These are phyloP conservation scores for Microcaecilia unicolor DNA, from an alignment of 2,797 vertebrate species.

Conservation along the genomic window DNA sequence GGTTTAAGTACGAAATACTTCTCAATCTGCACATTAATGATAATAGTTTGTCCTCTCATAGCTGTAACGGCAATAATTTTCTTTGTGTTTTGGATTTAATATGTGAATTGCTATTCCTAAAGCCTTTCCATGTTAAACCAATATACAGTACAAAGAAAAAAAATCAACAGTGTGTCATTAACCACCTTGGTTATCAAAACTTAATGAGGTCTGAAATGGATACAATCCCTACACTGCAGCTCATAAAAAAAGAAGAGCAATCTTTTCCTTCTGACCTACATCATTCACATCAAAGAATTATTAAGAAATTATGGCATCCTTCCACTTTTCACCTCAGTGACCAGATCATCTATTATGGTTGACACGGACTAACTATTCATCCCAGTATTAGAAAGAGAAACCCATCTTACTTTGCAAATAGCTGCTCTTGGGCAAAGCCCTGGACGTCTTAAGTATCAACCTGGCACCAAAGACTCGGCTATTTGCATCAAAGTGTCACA, in stretches of 20 bases:
- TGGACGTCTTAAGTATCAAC: no score
- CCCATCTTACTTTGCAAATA: no score
- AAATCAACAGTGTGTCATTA: slow-evolving; percentile 13
- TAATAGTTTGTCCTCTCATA: background rate
- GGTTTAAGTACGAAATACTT: slow-evolving; percentile 21
- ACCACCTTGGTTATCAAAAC: slow-evolving; percentile 41
- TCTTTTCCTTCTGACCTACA: slow-evolving; percentile 41
- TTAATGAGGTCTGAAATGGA: slow-evolving; percentile 55
- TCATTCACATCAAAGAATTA: slow-evolving; percentile 27
- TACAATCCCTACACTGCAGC: slow-evolving; percentile 37
- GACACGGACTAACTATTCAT: background rate
- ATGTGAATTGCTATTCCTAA: slow-evolving; percentile 12
- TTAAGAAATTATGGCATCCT: slow-evolving; percentile 29
- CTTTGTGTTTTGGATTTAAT: slow-evolving; percentile 9
- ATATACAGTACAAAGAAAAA: background rate
- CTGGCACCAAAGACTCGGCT: no score
- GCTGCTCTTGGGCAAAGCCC: no score
- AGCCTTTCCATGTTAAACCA: slow-evolving; percentile 9
- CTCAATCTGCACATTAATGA: slow-evolving; percentile 6
- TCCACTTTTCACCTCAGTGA: background rate
- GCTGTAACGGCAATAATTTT: background rate
- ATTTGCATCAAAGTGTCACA: no score
- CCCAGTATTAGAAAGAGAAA: no score
- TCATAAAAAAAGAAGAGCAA: slow-evolving; percentile 32
- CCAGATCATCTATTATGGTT: background rate